Percentiles rank a stretch among this genome's conserved stretches.
These are phyloP conservation scores for Drosophila murphyi DNA, from an alignment of 1,140 invertebrate genomes.

Conservation along the genomic window DNA sequence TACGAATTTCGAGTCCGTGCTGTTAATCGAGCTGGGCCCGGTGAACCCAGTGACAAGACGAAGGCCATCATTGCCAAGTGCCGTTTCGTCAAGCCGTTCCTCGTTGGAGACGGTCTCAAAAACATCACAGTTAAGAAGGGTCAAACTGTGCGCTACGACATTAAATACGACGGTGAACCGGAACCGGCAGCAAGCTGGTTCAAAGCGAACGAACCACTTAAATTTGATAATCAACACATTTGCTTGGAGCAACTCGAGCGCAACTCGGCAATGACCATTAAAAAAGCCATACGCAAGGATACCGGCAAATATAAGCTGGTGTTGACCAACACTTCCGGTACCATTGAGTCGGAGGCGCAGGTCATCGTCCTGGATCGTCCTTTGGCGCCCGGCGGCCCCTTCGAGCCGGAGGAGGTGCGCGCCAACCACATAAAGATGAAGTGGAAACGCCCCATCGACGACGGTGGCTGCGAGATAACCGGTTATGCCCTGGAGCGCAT, in stretches of 20 bases:
- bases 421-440: slow-evolving; percentile 96
- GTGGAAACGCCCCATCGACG: slow-evolving; percentile 97
- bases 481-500: slow-evolving; percentile 99
- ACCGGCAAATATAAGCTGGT: slow-evolving; percentile 95
- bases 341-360: slow-evolving; percentile 92
- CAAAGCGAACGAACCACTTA: slow-evolving; percentile 89
- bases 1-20: slow-evolving; percentile 99
- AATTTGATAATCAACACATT: slow-evolving; percentile 88
- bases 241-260: slow-evolving; percentile 95
- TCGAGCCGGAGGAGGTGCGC: slow-evolving; percentile 94
- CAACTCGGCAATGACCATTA: slow-evolving; percentile 95
- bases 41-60: slow-evolving; percentile 96
- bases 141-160: slow-evolving; percentile 94
- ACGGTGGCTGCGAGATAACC: slow-evolving; percentile 95
- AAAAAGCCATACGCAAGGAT: slow-evolving; percentile 93
- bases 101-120: slow-evolving; percentile 93
- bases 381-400: slow-evolving; percentile 92
- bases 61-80: slow-evolving; percentile 98
- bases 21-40: slow-evolving; percentile 97
- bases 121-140: slow-evolving; percentile 97
- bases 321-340: slow-evolving; percentile 93
- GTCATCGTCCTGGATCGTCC: slow-evolving; percentile 96
- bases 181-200: slow-evolving; percentile 95
- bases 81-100: slow-evolving; percentile 96
- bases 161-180: slow-evolving; percentile 97